phyloP scores from a whole-genome alignment of 2,797 vertebrate genomes.

The Catostomus latipinnis region DNA sequence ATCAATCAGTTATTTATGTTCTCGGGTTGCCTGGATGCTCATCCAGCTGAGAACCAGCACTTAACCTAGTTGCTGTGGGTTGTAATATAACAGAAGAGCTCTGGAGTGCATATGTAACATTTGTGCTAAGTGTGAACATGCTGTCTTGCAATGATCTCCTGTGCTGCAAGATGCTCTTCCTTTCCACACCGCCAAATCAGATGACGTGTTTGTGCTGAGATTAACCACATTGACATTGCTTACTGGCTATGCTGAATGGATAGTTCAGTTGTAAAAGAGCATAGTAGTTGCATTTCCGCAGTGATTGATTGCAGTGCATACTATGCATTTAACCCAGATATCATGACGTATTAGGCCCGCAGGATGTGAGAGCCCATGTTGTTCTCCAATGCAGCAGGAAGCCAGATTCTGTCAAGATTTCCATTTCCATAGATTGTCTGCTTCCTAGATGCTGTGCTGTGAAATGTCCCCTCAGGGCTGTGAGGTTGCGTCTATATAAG shows the following conservation, averaged over 20 bases:
- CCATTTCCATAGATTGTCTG: conserved; percentile 43
- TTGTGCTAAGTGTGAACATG: neutral
- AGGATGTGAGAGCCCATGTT: neutral
- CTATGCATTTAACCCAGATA: conserved; percentile 7
- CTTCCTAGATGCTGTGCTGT: conserved; percentile 26
- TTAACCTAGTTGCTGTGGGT: conserved; percentile 2
- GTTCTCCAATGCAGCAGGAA: conserved; percentile 41
- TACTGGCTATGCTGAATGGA: neutral
- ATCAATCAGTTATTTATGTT: neutral
- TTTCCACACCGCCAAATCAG: conserved; percentile 15
- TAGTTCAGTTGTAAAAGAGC: conserved; percentile 13
- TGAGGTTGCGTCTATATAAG: neutral
- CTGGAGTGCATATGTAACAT: conserved; percentile 4
- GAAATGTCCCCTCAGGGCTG: neutral
- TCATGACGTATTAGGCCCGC: neutral
- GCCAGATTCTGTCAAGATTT: conserved; percentile 38
- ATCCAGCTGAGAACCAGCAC: conserved; percentile 29
- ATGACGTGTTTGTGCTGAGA: neutral
- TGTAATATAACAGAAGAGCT: conserved; percentile 7
- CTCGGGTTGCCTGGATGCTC: conserved; percentile 5
- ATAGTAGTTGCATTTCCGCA: neutral
- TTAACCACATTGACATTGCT: conserved; percentile 7
- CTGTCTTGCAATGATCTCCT: neutral
- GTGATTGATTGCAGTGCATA: neutral
- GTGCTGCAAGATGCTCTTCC: neutral